Base-by-base conservation (phyloP, 2,888 invertebrate genomes). In the Anodontia alba region DNA sequence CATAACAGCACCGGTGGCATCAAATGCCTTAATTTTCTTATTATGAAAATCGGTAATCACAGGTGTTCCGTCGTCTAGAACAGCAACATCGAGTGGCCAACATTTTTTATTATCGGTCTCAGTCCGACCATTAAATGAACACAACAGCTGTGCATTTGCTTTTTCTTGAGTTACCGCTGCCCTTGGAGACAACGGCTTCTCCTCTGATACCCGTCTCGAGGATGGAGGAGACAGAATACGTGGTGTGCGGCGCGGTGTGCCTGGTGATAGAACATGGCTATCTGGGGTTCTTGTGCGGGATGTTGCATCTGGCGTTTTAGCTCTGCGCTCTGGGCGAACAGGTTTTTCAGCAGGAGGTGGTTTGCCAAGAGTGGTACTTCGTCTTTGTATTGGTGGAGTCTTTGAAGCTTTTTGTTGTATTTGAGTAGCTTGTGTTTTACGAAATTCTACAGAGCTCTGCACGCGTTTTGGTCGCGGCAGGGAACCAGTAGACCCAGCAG, bases 21-120 rank as follows among this genome's bases (percentile, higher is more conserved):
- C 88, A 79, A 89, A 89, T 2, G 89, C 89, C 74, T 89, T 89
- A 23, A 89, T 84, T 70, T 89, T 89, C 69, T 89, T 89, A 68
- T 89, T 89, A 62, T 89, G 89, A 69, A 89, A 89, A 75, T 89
- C 89, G 17, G 89, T 89, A 33, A 89, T 87, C 0, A 89, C 88
- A 0, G 89, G 89, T 12, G 89, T 89, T 0, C 89, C 89, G 62
- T 89, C 89, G 73, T 88, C 88, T 10, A 89, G 75, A 31, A 89
- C 88, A 29, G 89, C 85, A 8, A 89, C 88, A 57, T 89, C 89
- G 15, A 89, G 79, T 0, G 89, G 89, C 89, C 89, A 89, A 69
- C 89, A 89, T 74, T 89, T 89, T 78, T 89, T 89, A 17, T 76
- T 83, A 42, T 89, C 89, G 15, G 78, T 88, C 26, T 88, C 89